Evolutionary conservation across 1,140 invertebrate species (phyloP).

Genomic region (Drosophila tsacasi): DNA sequence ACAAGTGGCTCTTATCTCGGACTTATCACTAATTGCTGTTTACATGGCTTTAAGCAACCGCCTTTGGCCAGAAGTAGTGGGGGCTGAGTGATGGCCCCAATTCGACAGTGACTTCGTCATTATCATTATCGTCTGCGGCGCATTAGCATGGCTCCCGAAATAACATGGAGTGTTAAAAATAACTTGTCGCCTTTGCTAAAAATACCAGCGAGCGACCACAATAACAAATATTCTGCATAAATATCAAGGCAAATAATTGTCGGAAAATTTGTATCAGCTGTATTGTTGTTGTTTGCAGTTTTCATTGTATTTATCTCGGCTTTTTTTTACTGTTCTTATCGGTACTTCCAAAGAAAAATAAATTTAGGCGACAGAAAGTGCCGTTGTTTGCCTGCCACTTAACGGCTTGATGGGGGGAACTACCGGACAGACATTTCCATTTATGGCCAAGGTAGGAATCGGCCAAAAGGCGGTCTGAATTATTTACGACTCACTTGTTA

Average conservation of each 20-base stretch:
- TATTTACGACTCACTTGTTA: constrained; percentile 44
- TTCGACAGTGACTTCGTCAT: constrained; percentile 16
- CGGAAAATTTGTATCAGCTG: constrained; percentile 49
- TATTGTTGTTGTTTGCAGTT: constrained; percentile 31
- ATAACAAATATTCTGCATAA: constrained; percentile 58
- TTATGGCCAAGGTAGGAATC: constrained; percentile 48
- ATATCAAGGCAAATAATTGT: constrained; percentile 51
- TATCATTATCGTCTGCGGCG: constrained; percentile 39
- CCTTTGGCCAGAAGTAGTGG: background rate
- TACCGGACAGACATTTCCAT: constrained; percentile 45
- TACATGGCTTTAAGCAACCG: constrained; percentile 13
- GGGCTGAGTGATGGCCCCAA: constrained; percentile 28
- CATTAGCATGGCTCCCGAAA: constrained; percentile 49
- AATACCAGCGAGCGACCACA: constrained; percentile 23
- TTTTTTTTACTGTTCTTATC: constrained; percentile 43
- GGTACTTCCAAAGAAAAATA: constrained; percentile 67
- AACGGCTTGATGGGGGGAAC: constrained; percentile 47
- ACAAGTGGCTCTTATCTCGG: constrained; percentile 5
- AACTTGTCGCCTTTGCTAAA: constrained; percentile 53
- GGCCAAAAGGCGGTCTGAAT: constrained; percentile 14
- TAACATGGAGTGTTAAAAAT: constrained; percentile 56
- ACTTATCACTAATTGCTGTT: constrained; percentile 31
- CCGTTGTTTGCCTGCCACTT: constrained; percentile 51
- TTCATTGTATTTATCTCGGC: constrained; percentile 50
- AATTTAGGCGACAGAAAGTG: constrained; percentile 32